Evolutionary conservation across 2,113 vertebrate species (phyloP), one percentile per base, ranked within the genome.

Genomic region (Terrapene triunguis): DNA sequence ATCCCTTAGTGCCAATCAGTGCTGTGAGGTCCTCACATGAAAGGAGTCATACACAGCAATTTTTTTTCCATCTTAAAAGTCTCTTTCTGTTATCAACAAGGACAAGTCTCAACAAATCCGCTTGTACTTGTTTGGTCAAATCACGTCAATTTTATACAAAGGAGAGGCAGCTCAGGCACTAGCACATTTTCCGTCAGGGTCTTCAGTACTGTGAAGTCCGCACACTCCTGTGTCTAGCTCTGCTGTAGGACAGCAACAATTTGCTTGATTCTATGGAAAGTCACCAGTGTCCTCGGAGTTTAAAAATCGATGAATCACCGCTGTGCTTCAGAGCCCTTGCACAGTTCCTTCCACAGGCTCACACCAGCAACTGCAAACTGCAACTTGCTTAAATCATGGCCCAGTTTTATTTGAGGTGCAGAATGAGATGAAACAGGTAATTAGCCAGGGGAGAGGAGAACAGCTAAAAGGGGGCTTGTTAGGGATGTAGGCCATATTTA

Each of bases 221-320:
- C 62, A 62, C 0, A 0, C 85, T 95, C 93, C 83, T 84, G 92
- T 1, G 0, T 10, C 44, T 35, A 53, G 55, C 76, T 19, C 29
- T 38, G 89, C 84, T 10, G n/a, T 2, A 84, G 57, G 54, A 79
- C 82, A 65, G 72, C 72, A 42, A 74, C 44, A 44, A 16, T 74
- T 42, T 38, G 11, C 35, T 74, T 44, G 72, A 74, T 38, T 44
- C 38, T 6, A 24, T 5, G 19, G 72, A 42, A 42, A 65, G 32
- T 16, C 16, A 35, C n/a, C 14, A 35, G 32, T 35, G 62, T 29
- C 59, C 59, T 62, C 11, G 5, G 25, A 7, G 17, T 53, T 53
- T 53, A 21, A 57, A 11, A 62, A 62, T 38, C 69, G 38, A n/a
- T 72, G 96, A 97, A 91, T 97, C 95, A 96, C 83, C 84, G 29